Percentiles rank a stretch among this genome's conserved stretches.
These are phyloP conservation scores for Apogon hyalosoma DNA, from an alignment of 2,797 vertebrate species.

Conservation along the genomic window DNA sequence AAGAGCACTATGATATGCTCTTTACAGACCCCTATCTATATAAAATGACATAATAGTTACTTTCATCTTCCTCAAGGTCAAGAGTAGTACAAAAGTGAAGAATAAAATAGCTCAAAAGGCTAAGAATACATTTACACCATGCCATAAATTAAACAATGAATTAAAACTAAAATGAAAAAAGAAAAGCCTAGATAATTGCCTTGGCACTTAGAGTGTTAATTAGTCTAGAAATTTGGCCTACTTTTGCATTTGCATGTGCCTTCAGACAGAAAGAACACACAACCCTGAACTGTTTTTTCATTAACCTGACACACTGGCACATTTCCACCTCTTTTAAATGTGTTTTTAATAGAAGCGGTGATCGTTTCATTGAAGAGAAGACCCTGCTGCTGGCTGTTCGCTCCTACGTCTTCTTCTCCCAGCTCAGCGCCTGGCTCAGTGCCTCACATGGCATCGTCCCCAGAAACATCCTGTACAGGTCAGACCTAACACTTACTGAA, in stretches of 20 bases:
- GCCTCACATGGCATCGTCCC: conserved; percentile 98
- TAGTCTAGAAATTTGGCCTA: conserved; percentile 59
- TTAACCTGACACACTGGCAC: conserved; percentile 76
- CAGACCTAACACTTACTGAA: conserved; percentile 52
- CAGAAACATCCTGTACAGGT: conserved; percentile 99
- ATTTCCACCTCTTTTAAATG: conserved; percentile 49
- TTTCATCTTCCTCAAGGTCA: neutral
- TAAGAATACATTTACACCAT: neutral
- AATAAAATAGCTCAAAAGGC: neutral
- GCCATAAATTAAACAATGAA: neutral
- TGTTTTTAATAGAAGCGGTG: conserved; percentile 88
- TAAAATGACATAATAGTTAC: neutral
- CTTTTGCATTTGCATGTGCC: conserved; percentile 58
- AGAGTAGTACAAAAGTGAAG: neutral
- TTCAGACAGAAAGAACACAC: conserved; percentile 22
- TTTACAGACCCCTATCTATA: neutral
- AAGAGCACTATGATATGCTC: no score
- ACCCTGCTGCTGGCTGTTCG: conserved; percentile 95
- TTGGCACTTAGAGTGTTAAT: conserved; percentile 55
- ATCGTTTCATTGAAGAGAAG: conserved; percentile 97
- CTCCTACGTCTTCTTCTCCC: conserved; percentile 99
- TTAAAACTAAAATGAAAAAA: neutral
- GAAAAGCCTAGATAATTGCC: conserved; percentile 8
- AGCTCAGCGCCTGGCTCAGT: conserved; percentile 98
- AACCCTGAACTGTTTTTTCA: conserved; percentile 56